Evolutionary conservation across 2,797 vertebrate species (phyloP).

Genomic region (Lepus townsendii): DNA sequence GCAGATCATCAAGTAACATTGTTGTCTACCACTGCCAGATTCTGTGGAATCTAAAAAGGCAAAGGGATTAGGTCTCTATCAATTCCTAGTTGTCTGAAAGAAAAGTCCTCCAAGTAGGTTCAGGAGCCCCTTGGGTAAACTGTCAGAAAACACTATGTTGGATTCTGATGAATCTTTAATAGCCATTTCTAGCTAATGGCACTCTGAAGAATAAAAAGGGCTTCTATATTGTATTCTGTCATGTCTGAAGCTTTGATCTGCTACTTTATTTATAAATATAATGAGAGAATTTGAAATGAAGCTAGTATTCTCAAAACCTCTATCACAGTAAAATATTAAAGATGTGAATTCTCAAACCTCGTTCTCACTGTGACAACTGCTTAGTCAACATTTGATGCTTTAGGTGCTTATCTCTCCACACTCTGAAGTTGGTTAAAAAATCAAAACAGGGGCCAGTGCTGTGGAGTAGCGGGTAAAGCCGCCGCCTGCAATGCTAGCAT

Average conservation of each 20-base stretch:
- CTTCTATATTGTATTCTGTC: constrained; percentile 62
- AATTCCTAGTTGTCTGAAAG: constrained; percentile 62
- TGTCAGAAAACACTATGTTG: constrained; percentile 66
- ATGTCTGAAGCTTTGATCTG: constrained; percentile 40
- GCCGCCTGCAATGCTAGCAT: too few relatives aligned
- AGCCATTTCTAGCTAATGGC: constrained; percentile 67
- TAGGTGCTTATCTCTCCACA: constrained; percentile 34
- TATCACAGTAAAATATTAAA: constrained; percentile 34
- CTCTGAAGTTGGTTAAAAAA: background rate
- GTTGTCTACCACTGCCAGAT: constrained; percentile 32
- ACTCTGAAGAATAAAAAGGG: constrained; percentile 68
- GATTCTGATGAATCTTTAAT: constrained; percentile 79
- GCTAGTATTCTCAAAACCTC: constrained; percentile 37
- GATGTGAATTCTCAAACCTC: constrained; percentile 19
- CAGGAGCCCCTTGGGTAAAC: constrained; percentile 69
- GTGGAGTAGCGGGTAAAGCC: too few relatives aligned
- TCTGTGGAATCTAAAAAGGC: constrained; percentile 65
- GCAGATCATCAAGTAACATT: constrained; percentile 44
- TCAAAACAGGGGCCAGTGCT: background rate
- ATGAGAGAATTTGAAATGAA: constrained; percentile 59
- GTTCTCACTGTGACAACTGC: background rate
- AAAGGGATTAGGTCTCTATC: constrained; percentile 46
- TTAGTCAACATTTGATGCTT: constrained; percentile 38
- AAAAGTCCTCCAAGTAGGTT: constrained; percentile 24
- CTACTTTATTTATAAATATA: constrained; percentile 62